A percentile compares a stretch with the other conserved stretches of the same genome.
Conservation (phyloP, 2,113 vertebrate species). For the Pachyramphus minor region DNA sequence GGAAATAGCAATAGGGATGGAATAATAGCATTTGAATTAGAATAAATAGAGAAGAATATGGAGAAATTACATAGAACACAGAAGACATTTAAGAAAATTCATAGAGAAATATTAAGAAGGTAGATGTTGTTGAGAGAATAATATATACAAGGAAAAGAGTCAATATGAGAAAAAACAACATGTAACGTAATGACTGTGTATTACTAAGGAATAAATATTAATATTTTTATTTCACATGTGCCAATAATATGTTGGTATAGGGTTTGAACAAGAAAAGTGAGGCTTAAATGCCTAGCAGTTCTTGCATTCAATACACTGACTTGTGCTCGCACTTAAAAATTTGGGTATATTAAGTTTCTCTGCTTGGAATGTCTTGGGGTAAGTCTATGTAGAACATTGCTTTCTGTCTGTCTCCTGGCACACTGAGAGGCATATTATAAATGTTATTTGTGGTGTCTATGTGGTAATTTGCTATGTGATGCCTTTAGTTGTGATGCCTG, state of each 20-base stretch:
- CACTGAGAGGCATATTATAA: background rate
- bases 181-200: background rate
- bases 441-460: background rate
- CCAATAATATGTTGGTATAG: accelerated
- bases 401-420: background rate
- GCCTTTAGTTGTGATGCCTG: background rate
- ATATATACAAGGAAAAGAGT: background rate
- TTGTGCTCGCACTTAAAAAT: background rate
- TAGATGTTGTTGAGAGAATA: background rate
- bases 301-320: background rate
- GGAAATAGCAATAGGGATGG: background rate
- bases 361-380: background rate
- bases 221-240: background rate
- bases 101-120: background rate
- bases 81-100: background rate
- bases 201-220: background rate
- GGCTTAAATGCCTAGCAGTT: background rate
- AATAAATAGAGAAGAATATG: background rate
- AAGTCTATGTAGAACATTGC: background rate
- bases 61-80: background rate
- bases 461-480: background rate
- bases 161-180: background rate
- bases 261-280: background rate
- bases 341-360: background rate
- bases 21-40: background rate